A percentile compares a stretch with the other conserved stretches of the same genome.
Conservation (phyloP, 1,140 invertebrate species). For the Brachionus calyciflorus region DNA sequence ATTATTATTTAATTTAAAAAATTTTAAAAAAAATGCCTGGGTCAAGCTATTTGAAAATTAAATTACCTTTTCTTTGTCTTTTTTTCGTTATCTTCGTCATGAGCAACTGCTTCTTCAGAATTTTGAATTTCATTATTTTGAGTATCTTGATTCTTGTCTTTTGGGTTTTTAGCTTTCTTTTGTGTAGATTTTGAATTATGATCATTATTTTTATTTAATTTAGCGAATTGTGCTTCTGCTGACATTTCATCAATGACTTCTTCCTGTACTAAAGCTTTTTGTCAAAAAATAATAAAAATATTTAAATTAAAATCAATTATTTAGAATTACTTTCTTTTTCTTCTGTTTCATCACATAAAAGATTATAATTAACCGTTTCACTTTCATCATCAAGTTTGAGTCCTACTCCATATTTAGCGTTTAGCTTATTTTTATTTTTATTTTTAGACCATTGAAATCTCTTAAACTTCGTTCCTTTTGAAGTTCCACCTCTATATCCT, state of each 20-base stretch:
- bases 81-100: too few species aligned
- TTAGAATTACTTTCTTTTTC: neutral
- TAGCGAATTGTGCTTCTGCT: neutral
- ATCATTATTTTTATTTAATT: neutral
- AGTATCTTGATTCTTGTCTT: neutral
- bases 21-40: too few species aligned
- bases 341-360: conserved; percentile 7
- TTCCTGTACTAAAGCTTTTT: neutral
- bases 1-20: too few species aligned
- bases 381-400: neutral
- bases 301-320: neutral
- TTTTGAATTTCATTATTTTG: neutral
- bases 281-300: neutral
- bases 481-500: conserved; percentile 7
- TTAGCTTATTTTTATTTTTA: conserved; percentile 27
- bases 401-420: neutral
- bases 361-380: conserved; percentile 4
- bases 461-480: conserved; percentile 30
- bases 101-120: too few species aligned
- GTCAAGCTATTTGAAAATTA: too few species aligned
- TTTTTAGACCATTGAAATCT: conserved; percentile 26
- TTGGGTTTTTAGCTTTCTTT: neutral
- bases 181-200: neutral
- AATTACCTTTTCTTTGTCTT: too few species aligned
- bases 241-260: conserved; percentile 41